Base-by-base conservation (phyloP, 2,888 invertebrate genomes). In the Disparrhopalites patrizii region DNA sequence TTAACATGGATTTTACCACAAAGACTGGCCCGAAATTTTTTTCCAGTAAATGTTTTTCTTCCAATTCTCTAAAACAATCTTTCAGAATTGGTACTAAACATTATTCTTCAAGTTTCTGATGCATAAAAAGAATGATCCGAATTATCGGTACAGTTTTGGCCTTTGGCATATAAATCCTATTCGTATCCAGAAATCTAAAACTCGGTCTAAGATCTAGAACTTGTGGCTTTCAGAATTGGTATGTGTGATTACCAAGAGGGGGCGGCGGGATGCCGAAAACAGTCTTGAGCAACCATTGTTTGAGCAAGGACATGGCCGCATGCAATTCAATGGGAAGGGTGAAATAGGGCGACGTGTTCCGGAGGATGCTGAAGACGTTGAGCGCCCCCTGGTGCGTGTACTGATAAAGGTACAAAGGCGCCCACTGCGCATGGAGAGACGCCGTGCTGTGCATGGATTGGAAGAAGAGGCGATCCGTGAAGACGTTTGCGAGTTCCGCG, bases 351-450 rank as follows among this genome's bases (percentile, higher is more conserved):
- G 63, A 63, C 28, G 43, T 56, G 31, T 55, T 25, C 20, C 36
- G 33, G 8, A 67, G n/a, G n/a, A 63, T 63, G 47, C 56, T 56
- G 18, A 55, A 63, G 3, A 63, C 55, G 23, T 63, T 63, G n/a
- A 47, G 31, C 10, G 63, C 54, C 18, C 43, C 55, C 31, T 40
- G 43, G 18, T 63, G 55, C 8, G 63, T 56, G 23, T 63, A 63
- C 27, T 63, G 55, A 18, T 63, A 63, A 1, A 63, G 30, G 23
- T 31, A 63, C 5, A 56, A 47, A 18, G 38, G 51, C 3, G 63
- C 38, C 20, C 56, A 56, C 43, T 47, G 18, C 10, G 40, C 27
- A n/a, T 63, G 63, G 5, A 63, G n/a, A 15, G 30, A 31, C 28
- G 63, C 63, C 4, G 63, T 56, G 15, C 20, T 55, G 18, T 63